Conservation (phyloP, 2,113 vertebrate genomes). For the Pelecanus crispus region DNA sequence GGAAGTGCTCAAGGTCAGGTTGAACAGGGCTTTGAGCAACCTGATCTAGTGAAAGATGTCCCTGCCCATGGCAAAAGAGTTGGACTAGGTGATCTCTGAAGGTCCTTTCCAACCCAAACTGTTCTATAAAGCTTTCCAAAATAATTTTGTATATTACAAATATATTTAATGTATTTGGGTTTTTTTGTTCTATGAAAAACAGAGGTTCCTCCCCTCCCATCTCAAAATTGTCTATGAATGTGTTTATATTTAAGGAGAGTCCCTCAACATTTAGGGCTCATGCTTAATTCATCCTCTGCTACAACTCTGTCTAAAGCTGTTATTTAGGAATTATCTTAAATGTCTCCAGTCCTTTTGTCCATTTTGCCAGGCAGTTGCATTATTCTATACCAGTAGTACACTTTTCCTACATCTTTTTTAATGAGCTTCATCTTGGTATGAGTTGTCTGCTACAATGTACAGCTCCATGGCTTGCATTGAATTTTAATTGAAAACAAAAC, state of each 20-base stretch:
- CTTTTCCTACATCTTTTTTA: neutral
- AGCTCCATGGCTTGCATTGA: neutral
- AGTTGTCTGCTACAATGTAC: neutral
- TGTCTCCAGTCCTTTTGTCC: neutral
- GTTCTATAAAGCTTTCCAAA: neutral
- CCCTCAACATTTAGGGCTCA: neutral
- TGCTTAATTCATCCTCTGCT: neutral
- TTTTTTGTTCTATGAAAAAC: neutral
- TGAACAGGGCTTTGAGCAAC: neutral
- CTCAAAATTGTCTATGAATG: neutral
- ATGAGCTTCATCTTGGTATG: neutral
- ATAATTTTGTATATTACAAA: neutral
- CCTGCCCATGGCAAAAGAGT: neutral
- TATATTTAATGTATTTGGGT: neutral
- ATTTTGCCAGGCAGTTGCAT: neutral
- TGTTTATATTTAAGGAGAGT: neutral
- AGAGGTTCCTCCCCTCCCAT: neutral
- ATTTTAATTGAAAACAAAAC: neutral
- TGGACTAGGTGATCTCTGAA: neutral
- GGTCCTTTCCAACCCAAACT: neutral
- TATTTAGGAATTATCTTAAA: neutral
- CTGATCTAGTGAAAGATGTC: neutral
- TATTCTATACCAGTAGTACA: neutral
- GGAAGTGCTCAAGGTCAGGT: neutral
- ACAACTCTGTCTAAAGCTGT: neutral